Conservation (phyloP, 2,797 vertebrate genomes). For the Florisuga fusca region DNA sequence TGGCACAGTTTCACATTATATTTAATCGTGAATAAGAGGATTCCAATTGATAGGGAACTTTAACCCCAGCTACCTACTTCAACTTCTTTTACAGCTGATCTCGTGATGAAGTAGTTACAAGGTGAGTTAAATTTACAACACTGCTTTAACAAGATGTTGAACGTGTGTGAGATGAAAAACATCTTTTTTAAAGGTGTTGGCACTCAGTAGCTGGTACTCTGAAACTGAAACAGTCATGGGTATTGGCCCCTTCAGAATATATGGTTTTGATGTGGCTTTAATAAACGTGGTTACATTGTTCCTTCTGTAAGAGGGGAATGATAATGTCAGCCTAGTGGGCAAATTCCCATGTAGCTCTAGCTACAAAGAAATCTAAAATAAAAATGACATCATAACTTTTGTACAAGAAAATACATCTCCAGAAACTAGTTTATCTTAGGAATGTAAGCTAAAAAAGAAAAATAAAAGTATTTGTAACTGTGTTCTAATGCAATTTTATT, state of each 20-base stretch:
- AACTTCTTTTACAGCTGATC: neutral
- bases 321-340: neutral
- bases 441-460: neutral
- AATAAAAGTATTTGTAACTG: neutral
- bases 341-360: neutral
- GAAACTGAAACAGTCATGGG: neutral
- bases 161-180: conserved; percentile 4
- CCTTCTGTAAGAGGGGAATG: neutral
- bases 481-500: neutral
- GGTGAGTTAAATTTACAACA: neutral
- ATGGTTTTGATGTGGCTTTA: conserved; percentile 6
- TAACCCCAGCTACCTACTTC: neutral
- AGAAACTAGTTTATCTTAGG: neutral
- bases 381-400: neutral
- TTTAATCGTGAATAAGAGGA: neutral
- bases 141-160: conserved; percentile 15
- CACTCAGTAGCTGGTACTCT: neutral
- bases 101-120: neutral
- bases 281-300: neutral
- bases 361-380: conserved; percentile 19
- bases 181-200: conserved; percentile 29
- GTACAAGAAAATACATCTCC: neutral
- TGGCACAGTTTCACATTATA: neutral
- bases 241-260: conserved; percentile 15
- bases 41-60: neutral